Evolutionary conservation across 2,888 invertebrate species (phyloP), one percentile per base, ranked within the genome.

Genomic region (Drosophila kanekoi): DNA sequence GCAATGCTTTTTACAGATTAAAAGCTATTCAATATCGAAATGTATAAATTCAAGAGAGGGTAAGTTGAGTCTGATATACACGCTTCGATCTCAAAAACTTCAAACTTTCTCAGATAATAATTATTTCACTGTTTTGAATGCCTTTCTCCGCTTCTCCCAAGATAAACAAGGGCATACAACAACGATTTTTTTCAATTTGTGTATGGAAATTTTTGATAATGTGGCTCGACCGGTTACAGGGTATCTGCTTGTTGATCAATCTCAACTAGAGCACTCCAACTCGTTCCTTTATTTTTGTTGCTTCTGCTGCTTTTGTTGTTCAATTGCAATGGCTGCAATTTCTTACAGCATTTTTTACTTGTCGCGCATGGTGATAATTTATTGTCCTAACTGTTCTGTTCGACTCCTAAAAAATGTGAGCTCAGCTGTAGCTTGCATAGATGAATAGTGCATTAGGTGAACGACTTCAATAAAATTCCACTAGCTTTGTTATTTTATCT

Each of bases 271-370:
- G 11, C 35, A 35, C 1, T 1, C 1, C 13, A 14, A 0, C 20
- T 14, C 11, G 9, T 49, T 18, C 5, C 20, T 28, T 28, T 28
- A 28, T 6, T 20, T 14, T 47, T 20, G 28, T 38, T 32, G 64
- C 44, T 64, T 1, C 18, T 18, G 2, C 18, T 18, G 18, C 14
- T 23, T 14, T 43, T 20, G 28, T 38, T 32, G 64, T 45, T 64
- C 73, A 62, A 77, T 64, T 62, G 86, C 72, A 67, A 79, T 81
- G 70, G 69, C 71, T 59, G 60, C 58, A 71, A 74, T 76, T 72
- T 67, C 53, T 71, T 72, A 63, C 48, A 60, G 63, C 69, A 80
- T 80, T 68, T 69, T 73, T 72, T 66, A 14, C 49, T 6, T 51
- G 35, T 49, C 51, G 48, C 63, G 28, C 38, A 52, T 35, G 43